Evolutionary conservation across 2,888 invertebrate species (phyloP).

Genomic region (Dorcus hopei): DNA sequence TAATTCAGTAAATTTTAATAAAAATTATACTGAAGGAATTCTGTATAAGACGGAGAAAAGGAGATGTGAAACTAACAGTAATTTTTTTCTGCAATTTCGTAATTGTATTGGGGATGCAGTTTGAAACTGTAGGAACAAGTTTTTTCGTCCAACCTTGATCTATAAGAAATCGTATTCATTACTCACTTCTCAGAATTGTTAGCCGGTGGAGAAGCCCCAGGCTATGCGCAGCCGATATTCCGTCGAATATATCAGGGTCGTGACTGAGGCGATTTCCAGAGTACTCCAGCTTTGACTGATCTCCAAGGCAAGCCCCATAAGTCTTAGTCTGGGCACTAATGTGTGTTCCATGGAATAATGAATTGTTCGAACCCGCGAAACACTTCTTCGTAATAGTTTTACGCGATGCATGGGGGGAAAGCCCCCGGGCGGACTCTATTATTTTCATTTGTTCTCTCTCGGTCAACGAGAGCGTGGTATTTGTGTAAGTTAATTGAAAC

Average conservation of each 20-base stretch:
- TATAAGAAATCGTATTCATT: conserved; percentile 9
- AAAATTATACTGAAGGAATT: too few species aligned
- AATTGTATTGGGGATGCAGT: neutral
- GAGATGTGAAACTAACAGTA: too few species aligned
- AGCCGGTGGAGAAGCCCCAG: conserved; percentile 9
- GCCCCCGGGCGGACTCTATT: neutral
- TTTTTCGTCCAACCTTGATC: neutral
- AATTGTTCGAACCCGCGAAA: too few species aligned
- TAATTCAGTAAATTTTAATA: too few species aligned
- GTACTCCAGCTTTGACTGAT: conserved; percentile 17
- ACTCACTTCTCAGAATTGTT: conserved; percentile 12
- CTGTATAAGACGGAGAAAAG: too few species aligned
- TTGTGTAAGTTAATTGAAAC: conserved; percentile 32
- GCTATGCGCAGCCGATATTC: conserved; percentile 15
- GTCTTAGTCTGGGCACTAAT: conserved; percentile 12
- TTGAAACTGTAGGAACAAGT: neutral
- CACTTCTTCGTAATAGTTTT: neutral
- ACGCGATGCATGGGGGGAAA: neutral
- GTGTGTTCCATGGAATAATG: neutral
- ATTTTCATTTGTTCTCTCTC: conserved; percentile 21
- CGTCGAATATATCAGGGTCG: conserved; percentile 21
- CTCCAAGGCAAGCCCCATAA: conserved; percentile 15
- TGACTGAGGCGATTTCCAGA: conserved; percentile 19
- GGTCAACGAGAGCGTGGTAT: conserved; percentile 19
- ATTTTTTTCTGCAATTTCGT: too few species aligned